Base-by-base conservation (phyloP, 2,113 vertebrate species). In the Ciconia stormi region DNA sequence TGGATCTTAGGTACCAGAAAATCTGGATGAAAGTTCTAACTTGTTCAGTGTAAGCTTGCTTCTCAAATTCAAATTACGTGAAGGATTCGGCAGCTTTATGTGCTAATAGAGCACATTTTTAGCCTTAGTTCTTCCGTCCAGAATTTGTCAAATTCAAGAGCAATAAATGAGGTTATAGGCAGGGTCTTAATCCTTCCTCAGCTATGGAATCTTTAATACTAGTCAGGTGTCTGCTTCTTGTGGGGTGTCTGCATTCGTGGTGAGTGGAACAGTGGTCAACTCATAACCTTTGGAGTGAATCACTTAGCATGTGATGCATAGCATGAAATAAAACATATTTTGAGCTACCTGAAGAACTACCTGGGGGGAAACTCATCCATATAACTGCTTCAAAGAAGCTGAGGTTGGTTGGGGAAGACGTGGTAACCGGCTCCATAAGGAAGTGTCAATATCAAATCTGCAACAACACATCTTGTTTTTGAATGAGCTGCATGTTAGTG, bases 391-490 rank as follows among this genome's bases (percentile, higher is more conserved):
- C 62, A 89, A 13, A 55, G n/a, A 91, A 83, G 29, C 36, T 53
- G 27, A 70, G 36, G 46, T 34, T 30, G 21, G 2, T 16, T 14
- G 12, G 25, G 52, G 34, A 49, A 50, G 23, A n/a, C 1, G 0
- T 6, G 4, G 12, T 63, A 63, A 38, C 14, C 0, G 0, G 17
- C 19, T 91, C 16, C 3, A 1, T 61, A 22, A 65, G 19, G 23
- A 91, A 29, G 5, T 16, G 15, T 79, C n/a, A 18, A 1, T 46
- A 58, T 82, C 21, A 94, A 87, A 53, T n/a, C 10, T 52, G 6
- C 3, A 85, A 76, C 19, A 50, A 3, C 20, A 17, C 3, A 11
- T 10, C 9, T 36, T 46, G 11, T 5, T 30, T 87, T 61, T 55
- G 2, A 55, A 44, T 77, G 44, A 80, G 18, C 34, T 63, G 12